Evolutionary conservation across 2,888 invertebrate species (phyloP), one percentile per base, ranked within the genome.

Genomic region (Coenonympha glycerion): DNA sequence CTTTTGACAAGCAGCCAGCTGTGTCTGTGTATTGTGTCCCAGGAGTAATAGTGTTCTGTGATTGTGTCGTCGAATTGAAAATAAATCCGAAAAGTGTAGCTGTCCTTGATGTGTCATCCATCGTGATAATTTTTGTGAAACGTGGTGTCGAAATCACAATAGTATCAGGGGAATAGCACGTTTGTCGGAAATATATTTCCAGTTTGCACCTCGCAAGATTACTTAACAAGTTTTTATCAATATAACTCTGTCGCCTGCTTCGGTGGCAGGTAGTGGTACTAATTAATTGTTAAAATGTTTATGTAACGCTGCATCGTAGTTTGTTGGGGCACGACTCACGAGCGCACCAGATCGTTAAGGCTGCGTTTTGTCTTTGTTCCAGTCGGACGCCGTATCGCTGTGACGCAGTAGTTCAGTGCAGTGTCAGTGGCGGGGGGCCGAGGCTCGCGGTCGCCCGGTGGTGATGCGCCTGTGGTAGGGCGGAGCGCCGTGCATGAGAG

Each of bases 21-120:
- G 83, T 78, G 76, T n/a, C 16, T 31, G 31, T 31, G 28, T 33
- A 3, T n/a, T 28, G 26, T n/a, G n/a, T n/a, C n/a, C n/a, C n/a
- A n/a, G n/a, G n/a, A n/a, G n/a, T n/a, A n/a, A n/a, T n/a, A n/a
- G n/a, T n/a, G n/a, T n/a, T n/a, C n/a, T n/a, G n/a, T n/a, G n/a
- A n/a, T n/a, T n/a, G n/a, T 11, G 9, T 11, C n/a, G 76, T 68
- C 76, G 68, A 69, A 73, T 75, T 79, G 79, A 82, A 85, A 83
- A 83, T 82, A 83, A 82, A 71, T 68, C 78, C 71, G 69, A 71
- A 73, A 63, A 76, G 77, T 64, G 57, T 62, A 74, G 65, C 72
- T 76, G 80, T 79, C 82, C 79, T 85, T 83, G 85, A 77, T 83
- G 81, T 84, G 86, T 86, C 86, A 84, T 82, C 83, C 76, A 77